phyloP scores from a whole-genome alignment of 2,113 vertebrate species.

The Petrocephalus microphthalmus region DNA sequence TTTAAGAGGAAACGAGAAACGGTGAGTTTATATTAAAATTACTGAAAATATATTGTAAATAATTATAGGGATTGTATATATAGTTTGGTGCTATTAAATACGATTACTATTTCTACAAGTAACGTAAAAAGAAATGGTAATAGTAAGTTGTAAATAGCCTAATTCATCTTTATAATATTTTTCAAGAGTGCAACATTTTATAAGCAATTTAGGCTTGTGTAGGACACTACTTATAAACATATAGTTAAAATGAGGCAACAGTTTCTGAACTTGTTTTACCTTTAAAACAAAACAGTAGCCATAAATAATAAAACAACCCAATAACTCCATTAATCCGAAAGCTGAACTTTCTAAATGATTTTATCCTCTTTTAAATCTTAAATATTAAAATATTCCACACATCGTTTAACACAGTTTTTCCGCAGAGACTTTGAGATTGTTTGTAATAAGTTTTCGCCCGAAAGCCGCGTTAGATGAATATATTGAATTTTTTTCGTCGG shows the following conservation, averaged over 20 bases:
- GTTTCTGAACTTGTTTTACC: neutral
- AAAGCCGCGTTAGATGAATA: neutral
- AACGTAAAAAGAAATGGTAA: neutral
- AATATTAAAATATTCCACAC: neutral
- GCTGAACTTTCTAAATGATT: neutral
- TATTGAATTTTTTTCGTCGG: neutral
- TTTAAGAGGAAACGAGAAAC: slow-evolving; percentile 80
- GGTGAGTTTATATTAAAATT: slow-evolving; percentile 58
- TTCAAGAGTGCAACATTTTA: neutral
- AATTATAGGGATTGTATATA: neutral
- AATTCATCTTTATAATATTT: neutral
- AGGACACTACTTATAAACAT: neutral
- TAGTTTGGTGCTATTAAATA: neutral
- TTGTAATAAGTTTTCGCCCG: neutral
- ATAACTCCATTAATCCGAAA: neutral
- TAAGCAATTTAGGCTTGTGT: neutral
- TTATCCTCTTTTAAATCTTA: neutral
- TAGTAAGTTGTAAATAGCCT: neutral
- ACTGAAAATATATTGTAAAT: neutral
- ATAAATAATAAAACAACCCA: neutral
- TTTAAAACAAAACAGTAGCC: neutral
- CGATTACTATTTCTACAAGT: neutral
- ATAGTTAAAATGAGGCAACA: neutral
- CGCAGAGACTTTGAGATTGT: neutral
- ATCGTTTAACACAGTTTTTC: neutral